Conservation (phyloP, 2,797 vertebrate genomes). For the Thalassophryne amazonica region DNA sequence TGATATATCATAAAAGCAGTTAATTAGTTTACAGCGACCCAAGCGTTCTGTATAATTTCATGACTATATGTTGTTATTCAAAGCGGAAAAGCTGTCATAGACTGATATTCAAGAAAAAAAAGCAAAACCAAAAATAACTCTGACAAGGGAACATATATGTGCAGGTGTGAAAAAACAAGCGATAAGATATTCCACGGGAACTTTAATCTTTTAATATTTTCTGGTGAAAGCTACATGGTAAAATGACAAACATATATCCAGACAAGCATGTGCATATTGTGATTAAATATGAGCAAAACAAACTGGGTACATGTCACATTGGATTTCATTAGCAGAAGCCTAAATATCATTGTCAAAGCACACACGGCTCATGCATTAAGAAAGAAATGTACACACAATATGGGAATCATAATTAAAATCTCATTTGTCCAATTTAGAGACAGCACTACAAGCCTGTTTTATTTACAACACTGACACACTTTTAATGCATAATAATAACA, state of each 20-base stretch:
- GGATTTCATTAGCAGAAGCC: conserved; percentile 50
- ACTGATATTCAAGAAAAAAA: conserved; percentile 23
- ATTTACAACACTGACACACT: conserved; percentile 42
- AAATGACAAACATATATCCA: conserved; percentile 49
- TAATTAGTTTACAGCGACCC: conserved; percentile 1
- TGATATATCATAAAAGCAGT: conserved; percentile 13
- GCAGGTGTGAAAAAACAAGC: conserved; percentile 24
- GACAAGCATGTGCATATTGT: conserved; percentile 23
- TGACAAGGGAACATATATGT: conserved; percentile 7
- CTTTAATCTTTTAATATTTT: conserved; percentile 35
- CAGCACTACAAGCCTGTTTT: conserved; percentile 44
- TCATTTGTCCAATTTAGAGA: conserved; percentile 55
- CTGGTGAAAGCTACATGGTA: conserved; percentile 29
- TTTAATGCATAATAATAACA: conserved; percentile 47
- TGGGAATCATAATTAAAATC: conserved; percentile 69
- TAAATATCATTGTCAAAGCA: conserved; percentile 60
- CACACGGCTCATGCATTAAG: conserved; percentile 63
- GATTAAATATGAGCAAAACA: conserved; percentile 43
- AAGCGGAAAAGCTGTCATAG: not conserved
- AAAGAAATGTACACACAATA: conserved; percentile 50
- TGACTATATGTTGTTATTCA: conserved; percentile 13
- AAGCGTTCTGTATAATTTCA: conserved; percentile 4
- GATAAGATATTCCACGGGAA: conserved; percentile 15
- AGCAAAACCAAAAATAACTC: conserved; percentile 9
- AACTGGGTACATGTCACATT: conserved; percentile 15